phyloP scores from a whole-genome alignment of 2,113 vertebrate species.

The Jacana jacana region DNA sequence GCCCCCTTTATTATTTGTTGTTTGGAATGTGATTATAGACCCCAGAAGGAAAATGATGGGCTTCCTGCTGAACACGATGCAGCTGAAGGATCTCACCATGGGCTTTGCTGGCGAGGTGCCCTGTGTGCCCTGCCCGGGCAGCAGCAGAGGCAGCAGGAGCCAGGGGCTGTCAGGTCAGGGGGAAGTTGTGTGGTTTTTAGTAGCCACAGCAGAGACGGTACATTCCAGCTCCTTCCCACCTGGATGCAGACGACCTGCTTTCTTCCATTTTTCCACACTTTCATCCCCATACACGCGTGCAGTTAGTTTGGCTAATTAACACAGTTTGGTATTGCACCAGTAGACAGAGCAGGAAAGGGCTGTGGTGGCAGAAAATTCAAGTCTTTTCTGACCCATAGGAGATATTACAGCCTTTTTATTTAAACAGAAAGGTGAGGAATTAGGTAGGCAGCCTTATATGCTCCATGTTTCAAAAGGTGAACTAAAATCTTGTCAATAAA shows the following conservation, averaged over 20 bases:
- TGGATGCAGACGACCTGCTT: not conserved
- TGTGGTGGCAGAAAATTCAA: not conserved
- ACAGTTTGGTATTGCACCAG: not conserved
- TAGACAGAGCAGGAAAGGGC: not conserved
- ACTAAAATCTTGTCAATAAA: not conserved
- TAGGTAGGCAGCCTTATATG: not conserved
- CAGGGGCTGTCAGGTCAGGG: not conserved
- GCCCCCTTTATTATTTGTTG: not conserved
- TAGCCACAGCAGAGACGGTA: not conserved
- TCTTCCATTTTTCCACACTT: not conserved
- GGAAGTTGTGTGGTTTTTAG: not conserved
- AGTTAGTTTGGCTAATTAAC: not conserved
- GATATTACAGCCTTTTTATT: not conserved
- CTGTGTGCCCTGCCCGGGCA: accelerated
- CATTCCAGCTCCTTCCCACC: not conserved
- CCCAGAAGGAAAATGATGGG: not conserved
- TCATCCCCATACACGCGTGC: not conserved
- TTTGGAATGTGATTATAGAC: not conserved
- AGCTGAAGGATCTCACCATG: not conserved
- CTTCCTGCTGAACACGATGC: not conserved
- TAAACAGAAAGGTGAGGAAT: not conserved
- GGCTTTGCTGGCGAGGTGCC: not conserved
- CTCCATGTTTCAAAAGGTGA: not conserved
- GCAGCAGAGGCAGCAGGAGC: not conserved
- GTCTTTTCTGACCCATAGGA: not conserved